These are phyloP conservation scores for Marasmarcha lunaedactyla DNA, from an alignment of 2,888 invertebrate genomes.

Conservation along the genomic window DNA sequence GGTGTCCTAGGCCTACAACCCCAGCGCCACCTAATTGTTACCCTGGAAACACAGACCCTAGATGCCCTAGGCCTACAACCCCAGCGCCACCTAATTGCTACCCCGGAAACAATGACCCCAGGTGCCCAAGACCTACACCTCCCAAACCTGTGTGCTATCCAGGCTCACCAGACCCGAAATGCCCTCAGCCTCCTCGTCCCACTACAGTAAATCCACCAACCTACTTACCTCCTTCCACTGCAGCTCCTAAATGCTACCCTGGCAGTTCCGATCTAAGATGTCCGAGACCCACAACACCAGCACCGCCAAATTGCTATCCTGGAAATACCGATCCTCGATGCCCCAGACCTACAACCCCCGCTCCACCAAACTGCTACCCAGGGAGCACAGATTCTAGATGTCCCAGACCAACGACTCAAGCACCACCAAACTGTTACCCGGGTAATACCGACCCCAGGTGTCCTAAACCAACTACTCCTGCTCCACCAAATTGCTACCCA, in stretches of 20 bases:
- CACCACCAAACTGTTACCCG: slow-evolving; percentile 22
- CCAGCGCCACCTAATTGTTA: slow-evolving; percentile 15
- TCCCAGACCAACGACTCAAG: slow-evolving; percentile 24
- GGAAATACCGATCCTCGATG: slow-evolving; percentile 25
- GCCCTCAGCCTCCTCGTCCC: slow-evolving; percentile 21
- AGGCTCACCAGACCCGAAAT: slow-evolving; percentile 28
- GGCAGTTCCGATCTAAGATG: slow-evolving; percentile 21
- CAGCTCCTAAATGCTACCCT: slow-evolving; percentile 25
- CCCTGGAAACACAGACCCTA: slow-evolving; percentile 24
- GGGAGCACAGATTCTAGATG: slow-evolving; percentile 24
- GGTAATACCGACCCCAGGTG: slow-evolving; percentile 29
- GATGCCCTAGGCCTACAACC: slow-evolving; percentile 16
- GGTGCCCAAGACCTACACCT: slow-evolving; percentile 20
- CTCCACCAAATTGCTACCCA: slow-evolving; percentile 18
- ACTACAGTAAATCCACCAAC: slow-evolving; percentile 14
- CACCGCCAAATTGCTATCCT: slow-evolving; percentile 24
- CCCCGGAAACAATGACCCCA: slow-evolving; percentile 21
- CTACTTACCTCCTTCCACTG: slow-evolving; percentile 14
- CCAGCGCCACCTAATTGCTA: slow-evolving; percentile 20
- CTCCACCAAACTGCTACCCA: slow-evolving; percentile 19
- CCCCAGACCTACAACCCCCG: slow-evolving; percentile 19
- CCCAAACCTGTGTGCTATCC: slow-evolving; percentile 26
- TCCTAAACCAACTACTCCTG: slow-evolving; percentile 22
- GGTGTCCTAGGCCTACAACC: slow-evolving; percentile 18
- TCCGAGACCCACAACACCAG: slow-evolving; percentile 14